phyloP scores from a whole-genome alignment of 2,113 vertebrate species.

The Cryptomyrus ogoouensis region DNA sequence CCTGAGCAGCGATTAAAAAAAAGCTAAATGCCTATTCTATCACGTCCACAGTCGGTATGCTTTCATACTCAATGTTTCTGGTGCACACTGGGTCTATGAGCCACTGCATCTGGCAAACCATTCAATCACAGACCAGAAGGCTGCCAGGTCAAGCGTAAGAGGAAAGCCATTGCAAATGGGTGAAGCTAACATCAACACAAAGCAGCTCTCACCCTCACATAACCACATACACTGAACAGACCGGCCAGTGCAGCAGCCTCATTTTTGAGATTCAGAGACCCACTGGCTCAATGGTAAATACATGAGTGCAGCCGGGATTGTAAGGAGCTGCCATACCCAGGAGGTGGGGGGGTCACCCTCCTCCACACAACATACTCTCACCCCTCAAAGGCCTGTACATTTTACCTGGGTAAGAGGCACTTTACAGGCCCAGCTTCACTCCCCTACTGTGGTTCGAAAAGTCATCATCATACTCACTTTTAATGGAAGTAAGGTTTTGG shows the following conservation, averaged over 20 bases:
- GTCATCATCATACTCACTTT: neutral
- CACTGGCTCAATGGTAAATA: neutral
- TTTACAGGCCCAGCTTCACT: neutral
- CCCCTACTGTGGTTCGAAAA: neutral
- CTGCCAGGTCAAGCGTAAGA: neutral
- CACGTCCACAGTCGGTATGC: conserved; percentile 13
- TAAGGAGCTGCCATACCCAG: neutral
- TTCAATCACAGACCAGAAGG: neutral
- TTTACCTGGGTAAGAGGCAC: neutral
- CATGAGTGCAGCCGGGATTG: no score
- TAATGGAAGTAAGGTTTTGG: neutral
- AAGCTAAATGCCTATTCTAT: conserved; percentile 30
- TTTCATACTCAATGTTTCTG: conserved; percentile 36
- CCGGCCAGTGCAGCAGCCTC: neutral
- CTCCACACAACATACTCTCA: neutral
- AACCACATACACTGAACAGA: neutral
- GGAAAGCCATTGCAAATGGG: neutral
- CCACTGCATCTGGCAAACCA: neutral
- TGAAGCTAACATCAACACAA: neutral
- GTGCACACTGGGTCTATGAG: conserved; percentile 35
- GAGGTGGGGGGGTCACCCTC: neutral
- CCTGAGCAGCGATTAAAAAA: conserved; percentile 29
- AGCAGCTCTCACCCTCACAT: neutral
- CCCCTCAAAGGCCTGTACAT: neutral
- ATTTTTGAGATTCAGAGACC: neutral